These are phyloP conservation scores for Camelus bactrianus DNA, from an alignment of 2,113 vertebrate genomes.

Conservation along the genomic window DNA sequence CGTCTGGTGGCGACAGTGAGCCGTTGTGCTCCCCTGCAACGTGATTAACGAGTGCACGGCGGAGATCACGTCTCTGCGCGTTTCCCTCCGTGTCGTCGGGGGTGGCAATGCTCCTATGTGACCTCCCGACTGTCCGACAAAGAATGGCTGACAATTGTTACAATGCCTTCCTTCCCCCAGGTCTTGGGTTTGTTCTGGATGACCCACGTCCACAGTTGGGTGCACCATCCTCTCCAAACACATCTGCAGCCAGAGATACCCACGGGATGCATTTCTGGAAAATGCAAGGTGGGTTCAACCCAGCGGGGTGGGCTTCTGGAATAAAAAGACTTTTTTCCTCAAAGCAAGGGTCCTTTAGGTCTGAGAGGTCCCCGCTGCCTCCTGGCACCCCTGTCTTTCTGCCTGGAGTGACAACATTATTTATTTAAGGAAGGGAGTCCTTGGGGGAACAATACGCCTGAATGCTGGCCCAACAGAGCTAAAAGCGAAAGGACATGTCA, in stretches of 20 bases:
- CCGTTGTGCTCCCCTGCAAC: too few relatives aligned
- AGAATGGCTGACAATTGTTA: too few relatives aligned
- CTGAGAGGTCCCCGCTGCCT: too few relatives aligned
- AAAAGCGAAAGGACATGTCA: background rate
- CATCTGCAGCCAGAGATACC: background rate
- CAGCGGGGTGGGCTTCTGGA: background rate
- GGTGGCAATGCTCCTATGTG: rapidly evolving
- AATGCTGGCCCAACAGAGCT: background rate
- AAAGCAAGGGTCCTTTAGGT: background rate
- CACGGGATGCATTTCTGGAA: background rate
- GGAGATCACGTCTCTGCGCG: background rate
- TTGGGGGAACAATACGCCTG: too few relatives aligned
- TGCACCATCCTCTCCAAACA: background rate
- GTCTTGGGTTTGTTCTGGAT: background rate
- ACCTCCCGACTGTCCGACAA: too few relatives aligned
- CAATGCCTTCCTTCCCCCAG: background rate
- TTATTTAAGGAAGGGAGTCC: background rate
- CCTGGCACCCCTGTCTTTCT: background rate
- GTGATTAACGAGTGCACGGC: background rate
- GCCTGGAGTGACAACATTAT: background rate
- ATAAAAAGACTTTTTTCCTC: background rate
- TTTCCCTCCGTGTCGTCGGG: rapidly evolving
- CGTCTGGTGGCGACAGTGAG: background rate
- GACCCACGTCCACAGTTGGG: rapidly evolving
- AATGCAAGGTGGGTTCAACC: background rate